Conservation (phyloP, 2,888 invertebrate genomes). For the Neoascia interrupta region DNA sequence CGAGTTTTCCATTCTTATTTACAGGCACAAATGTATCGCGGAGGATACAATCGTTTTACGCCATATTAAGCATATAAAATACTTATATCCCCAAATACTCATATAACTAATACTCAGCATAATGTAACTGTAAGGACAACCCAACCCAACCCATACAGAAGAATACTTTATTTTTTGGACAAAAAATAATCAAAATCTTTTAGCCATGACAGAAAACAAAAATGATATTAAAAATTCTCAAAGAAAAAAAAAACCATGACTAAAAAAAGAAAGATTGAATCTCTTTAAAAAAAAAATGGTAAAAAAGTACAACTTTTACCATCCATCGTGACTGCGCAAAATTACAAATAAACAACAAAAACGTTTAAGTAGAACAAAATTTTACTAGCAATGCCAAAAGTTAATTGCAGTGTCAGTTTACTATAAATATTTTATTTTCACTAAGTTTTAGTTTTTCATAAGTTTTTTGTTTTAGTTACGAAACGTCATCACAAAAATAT, state of each 20-base stretch:
- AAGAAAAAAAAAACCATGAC: constrained; percentile 25
- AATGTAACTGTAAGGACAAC: constrained; percentile 72
- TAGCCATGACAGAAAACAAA: constrained; percentile 45
- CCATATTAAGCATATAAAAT: constrained; percentile 85
- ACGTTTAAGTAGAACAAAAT: constrained; percentile 33
- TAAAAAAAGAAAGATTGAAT: constrained; percentile 10
- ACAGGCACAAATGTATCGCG: constrained; percentile 95
- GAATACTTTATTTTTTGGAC: constrained; percentile 51
- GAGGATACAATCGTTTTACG: constrained; percentile 96
- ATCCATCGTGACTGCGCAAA: constrained; percentile 57
- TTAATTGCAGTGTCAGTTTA: constrained; percentile 66
- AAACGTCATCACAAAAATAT: constrained; percentile 53
- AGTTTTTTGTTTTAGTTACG: constrained; percentile 33
- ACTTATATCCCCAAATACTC: constrained; percentile 70
- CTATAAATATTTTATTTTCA: constrained; percentile 21
- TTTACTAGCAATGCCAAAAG: constrained; percentile 68
- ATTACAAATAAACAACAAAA: constrained; percentile 30
- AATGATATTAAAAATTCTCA: constrained; percentile 32
- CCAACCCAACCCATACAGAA: constrained; percentile 41
- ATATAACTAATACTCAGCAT: constrained; percentile 71
- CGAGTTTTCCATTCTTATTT: constrained; percentile 76
- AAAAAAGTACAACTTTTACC: constrained; percentile 18
- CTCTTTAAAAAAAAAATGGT: constrained; percentile 4
- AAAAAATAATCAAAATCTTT: constrained; percentile 35
- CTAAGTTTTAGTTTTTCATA: constrained; percentile 26